These are phyloP conservation scores for Chloroclystis v-ata DNA, from an alignment of 2,888 invertebrate species.

Conservation along the genomic window DNA sequence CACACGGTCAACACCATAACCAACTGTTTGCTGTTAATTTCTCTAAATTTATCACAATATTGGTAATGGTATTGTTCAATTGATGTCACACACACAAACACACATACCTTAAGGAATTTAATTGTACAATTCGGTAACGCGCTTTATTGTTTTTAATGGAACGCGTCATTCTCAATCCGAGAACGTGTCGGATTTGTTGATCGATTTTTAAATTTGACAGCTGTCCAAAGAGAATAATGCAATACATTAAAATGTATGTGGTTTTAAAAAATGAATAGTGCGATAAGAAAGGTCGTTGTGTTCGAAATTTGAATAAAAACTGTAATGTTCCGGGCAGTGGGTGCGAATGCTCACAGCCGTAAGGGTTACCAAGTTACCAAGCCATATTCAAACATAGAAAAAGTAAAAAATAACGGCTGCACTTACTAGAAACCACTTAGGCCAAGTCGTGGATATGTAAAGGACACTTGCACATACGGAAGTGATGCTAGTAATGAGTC, in stretches of 20 bases:
- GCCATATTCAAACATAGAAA: slow-evolving; percentile 16
- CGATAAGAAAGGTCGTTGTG: slow-evolving; percentile 34
- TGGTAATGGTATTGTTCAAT: not conserved
- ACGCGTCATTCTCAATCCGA: slow-evolving; percentile 73
- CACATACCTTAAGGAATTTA: slow-evolving; percentile 56
- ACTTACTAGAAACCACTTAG: slow-evolving; percentile 24
- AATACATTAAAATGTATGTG: slow-evolving; percentile 38
- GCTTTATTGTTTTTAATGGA: slow-evolving; percentile 72
- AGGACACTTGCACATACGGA: slow-evolving; percentile 49
- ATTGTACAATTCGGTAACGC: slow-evolving; percentile 62
- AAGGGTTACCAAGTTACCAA: slow-evolving; percentile 34
- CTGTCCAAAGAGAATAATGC: slow-evolving; percentile 49
- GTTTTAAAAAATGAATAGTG: slow-evolving; percentile 22
- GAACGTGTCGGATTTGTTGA: slow-evolving; percentile 54
- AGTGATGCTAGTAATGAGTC: slow-evolving; percentile 48
- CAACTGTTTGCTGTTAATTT: not conserved
- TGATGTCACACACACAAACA: slow-evolving; percentile 28
- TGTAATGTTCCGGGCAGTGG: slow-evolving; percentile 70
- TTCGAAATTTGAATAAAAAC: slow-evolving; percentile 70
- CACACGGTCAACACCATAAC: slow-evolving; percentile 25
- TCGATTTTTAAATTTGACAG: slow-evolving; percentile 47
- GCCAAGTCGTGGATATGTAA: slow-evolving; percentile 26
- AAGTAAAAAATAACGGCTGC: slow-evolving; percentile 26
- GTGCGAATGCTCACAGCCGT: slow-evolving; percentile 52
- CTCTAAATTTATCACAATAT: not conserved